Evolutionary conservation across 2,888 invertebrate genomes (phyloP).

Genomic region (Phalera bucephala): DNA sequence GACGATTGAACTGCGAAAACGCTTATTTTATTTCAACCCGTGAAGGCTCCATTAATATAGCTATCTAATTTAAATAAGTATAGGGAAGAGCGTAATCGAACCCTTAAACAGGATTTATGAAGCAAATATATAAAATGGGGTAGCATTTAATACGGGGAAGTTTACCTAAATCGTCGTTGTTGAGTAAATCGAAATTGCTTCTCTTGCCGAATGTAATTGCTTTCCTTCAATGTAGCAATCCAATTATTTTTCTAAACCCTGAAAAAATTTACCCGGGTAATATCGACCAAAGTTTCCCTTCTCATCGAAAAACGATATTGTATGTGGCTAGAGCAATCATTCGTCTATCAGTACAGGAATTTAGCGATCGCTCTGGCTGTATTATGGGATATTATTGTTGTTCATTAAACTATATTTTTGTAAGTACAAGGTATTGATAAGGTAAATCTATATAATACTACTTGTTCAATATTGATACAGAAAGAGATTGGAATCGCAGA

Average conservation of each 20-base stretch:
- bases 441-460: too few species aligned
- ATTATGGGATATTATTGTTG: too few species aligned
- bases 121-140: constrained; percentile 58
- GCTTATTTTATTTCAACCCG: constrained; percentile 34
- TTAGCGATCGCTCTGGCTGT: constrained; percentile 3
- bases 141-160: constrained; percentile 58
- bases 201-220: constrained; percentile 73
- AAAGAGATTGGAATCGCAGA: too few species aligned
- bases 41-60: constrained; percentile 33
- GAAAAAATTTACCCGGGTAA: constrained; percentile 65
- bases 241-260: constrained; percentile 78
- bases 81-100: constrained; percentile 54
- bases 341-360: constrained; percentile 9
- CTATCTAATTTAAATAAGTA: constrained; percentile 56
- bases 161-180: constrained; percentile 66
- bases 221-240: constrained; percentile 71
- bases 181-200: constrained; percentile 69
- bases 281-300: constrained; percentile 54
- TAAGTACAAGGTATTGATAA: too few species aligned
- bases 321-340: constrained; percentile 40
- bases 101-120: constrained; percentile 59
- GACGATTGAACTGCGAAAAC: too few species aligned
- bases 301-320: constrained; percentile 71
- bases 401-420: too few species aligned
- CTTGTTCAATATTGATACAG: too few species aligned